phyloP scores from a whole-genome alignment of 2,113 vertebrate species.

The Caranx melampygus region DNA sequence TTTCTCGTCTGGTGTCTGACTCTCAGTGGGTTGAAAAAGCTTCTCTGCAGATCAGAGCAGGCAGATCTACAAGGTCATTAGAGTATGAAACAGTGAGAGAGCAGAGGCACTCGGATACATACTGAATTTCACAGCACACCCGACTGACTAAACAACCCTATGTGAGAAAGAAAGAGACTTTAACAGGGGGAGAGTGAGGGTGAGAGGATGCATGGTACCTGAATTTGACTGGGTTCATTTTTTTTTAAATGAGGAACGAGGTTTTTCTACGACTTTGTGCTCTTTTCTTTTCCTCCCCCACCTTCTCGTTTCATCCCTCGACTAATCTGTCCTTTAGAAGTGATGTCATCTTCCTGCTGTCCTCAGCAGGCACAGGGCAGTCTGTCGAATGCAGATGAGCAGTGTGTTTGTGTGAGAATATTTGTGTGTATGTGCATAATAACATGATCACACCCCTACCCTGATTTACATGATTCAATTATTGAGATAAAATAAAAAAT shows the following conservation, averaged over 20 bases:
- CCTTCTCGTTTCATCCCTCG: slow-evolving; percentile 29
- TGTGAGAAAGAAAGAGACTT: slow-evolving; percentile 23
- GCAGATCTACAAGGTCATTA: slow-evolving; percentile 77
- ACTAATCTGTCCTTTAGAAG: slow-evolving; percentile 68
- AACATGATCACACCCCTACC: slow-evolving; percentile 10
- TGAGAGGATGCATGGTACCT: slow-evolving; percentile 1
- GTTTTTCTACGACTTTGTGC: not conserved
- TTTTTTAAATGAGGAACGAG: not conserved
- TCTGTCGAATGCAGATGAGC: slow-evolving; percentile 74
- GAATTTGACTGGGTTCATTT: slow-evolving; percentile 13
- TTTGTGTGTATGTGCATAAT: slow-evolving; percentile 11
- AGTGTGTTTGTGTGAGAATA: slow-evolving; percentile 24
- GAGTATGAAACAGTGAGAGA: slow-evolving; percentile 57
- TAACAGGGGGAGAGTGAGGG: not conserved
- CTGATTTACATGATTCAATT: slow-evolving; percentile 67
- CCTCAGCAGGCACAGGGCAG: slow-evolving; percentile 52
- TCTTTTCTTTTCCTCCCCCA: slow-evolving; percentile 30
- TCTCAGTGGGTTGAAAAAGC: slow-evolving; percentile 51
- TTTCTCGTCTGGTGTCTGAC: slow-evolving; percentile 45
- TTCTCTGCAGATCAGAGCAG: slow-evolving; percentile 71
- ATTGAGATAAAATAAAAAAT: slow-evolving; percentile 17
- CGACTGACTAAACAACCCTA: slow-evolving; percentile 23
- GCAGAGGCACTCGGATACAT: slow-evolving; percentile 51
- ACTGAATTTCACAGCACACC: slow-evolving; percentile 49
- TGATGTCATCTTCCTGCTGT: slow-evolving; percentile 74